Evolutionary conservation across 2,113 vertebrate species (phyloP), one percentile per base, ranked within the genome.

Genomic region (Muscicapa adusta): DNA sequence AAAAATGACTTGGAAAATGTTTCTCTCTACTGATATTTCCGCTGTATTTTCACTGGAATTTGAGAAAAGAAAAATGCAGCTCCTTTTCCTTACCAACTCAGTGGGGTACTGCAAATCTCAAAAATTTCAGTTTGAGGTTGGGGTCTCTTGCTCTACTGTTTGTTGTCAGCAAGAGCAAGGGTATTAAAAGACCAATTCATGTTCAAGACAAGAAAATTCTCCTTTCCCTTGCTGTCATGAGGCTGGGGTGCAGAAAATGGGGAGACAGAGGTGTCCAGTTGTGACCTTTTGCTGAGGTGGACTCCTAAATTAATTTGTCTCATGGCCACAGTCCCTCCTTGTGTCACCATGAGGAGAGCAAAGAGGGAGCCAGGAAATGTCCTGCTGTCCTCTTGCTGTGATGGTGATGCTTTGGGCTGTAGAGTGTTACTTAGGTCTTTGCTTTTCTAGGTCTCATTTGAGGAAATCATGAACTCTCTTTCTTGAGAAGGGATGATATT

Each of bases 401-500:
- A 12, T 47, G 56, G 6, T 14, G 45, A 14, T 50, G 29, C 31
- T 85, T 56, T 78, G 66, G 63, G 57, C 33, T 89, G 3, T 2
- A 9, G 6, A 56, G 22, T 0, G 8, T 48, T 85, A 28, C 45
- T 88, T 8, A 57, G 58, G 22, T n/a, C 71, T 88, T 85, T 28
- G 28, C 45, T 85, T 54, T n/a, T 70, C 88, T 83, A 80, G 82
- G 33, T 26, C 56, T 91, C 42, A 36, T 53, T 77, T 85, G 40
- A 76, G 43, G 72, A 76, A 93, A 83, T 51, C 16, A 71, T 26
- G 48, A 80, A 65, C 76, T 60, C 47, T 85, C 38, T 70, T 91
- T 89, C 89, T 79, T 51, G 78, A 91, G 72, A 85, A 94, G 28
- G 15, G 82, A 93, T 88, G 72, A 25, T 93, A 77, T 77, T 91